phyloP scores from a whole-genome alignment of 2,113 vertebrate species.

The Callionymus lyra region DNA sequence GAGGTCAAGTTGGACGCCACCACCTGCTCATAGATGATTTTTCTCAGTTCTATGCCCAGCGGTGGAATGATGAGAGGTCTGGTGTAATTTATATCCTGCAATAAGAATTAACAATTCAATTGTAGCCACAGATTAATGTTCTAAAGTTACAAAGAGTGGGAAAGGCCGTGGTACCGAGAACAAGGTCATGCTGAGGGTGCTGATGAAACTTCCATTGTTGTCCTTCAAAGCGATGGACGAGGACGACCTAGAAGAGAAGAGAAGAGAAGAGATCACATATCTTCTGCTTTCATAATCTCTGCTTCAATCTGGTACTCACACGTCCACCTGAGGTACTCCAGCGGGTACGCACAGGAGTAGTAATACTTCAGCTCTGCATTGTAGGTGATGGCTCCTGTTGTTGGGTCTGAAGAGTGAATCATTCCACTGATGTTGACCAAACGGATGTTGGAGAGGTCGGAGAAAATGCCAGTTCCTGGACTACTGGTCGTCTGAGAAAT shows the following conservation, averaged over 20 bases:
- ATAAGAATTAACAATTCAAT: slow-evolving; percentile 3
- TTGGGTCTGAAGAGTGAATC: slow-evolving; percentile 54
- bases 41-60: slow-evolving; percentile 53
- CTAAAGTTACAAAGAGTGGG: slow-evolving; percentile 4
- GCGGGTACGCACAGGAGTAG: slow-evolving; percentile 64
- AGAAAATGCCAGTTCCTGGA: slow-evolving; percentile 48
- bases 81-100: slow-evolving; percentile 53
- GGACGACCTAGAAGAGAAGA: slow-evolving; percentile 46
- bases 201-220: slow-evolving; percentile 66
- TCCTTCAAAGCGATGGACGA: slow-evolving; percentile 61
- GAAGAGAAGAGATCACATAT: neutral
- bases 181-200: slow-evolving; percentile 57
- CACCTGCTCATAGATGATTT: slow-evolving; percentile 51
- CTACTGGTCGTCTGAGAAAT: slow-evolving; percentile 44
- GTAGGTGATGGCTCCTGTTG: slow-evolving; percentile 52
- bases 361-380: slow-evolving; percentile 61
- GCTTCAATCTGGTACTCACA: slow-evolving; percentile 43
- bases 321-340: slow-evolving; percentile 62
- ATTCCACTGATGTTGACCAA: slow-evolving; percentile 55
- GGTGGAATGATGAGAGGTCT: slow-evolving; percentile 41
- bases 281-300: too few relatives aligned
- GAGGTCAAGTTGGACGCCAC: slow-evolving; percentile 57
- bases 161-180: slow-evolving; percentile 29
- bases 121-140: neutral
- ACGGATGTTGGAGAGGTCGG: slow-evolving; percentile 63